phyloP scores from a whole-genome alignment of 2,113 vertebrate genomes.

The Pyxicephalus adspersus region DNA sequence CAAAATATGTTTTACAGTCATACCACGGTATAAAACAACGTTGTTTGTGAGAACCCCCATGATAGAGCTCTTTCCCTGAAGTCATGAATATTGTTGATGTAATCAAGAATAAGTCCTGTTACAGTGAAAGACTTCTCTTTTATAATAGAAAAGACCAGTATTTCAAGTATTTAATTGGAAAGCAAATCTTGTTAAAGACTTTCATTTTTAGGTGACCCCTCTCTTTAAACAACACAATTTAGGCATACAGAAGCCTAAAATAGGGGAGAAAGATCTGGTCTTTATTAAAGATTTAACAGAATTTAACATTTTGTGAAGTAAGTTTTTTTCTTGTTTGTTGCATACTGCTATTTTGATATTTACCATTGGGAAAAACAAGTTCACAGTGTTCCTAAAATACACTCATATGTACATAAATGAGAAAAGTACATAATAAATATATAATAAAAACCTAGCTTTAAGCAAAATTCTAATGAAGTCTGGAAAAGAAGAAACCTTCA shows the following conservation, averaged over 20 bases:
- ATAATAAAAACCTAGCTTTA: too few relatives aligned
- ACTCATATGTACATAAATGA: too few relatives aligned
- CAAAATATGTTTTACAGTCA: conserved; percentile 54
- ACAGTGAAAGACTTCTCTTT: conserved; percentile 40
- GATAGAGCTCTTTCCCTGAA: conserved; percentile 29
- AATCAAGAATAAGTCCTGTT: conserved; percentile 44
- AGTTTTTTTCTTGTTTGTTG: too few relatives aligned
- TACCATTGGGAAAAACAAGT: too few relatives aligned
- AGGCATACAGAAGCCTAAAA: not conserved
- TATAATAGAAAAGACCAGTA: conserved; percentile 31
- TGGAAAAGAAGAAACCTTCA: too few relatives aligned
- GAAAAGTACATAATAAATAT: too few relatives aligned
- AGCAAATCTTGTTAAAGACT: conserved; percentile 34
- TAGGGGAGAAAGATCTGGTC: not conserved
- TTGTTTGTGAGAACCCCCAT: conserved; percentile 43
- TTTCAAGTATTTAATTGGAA: conserved; percentile 41
- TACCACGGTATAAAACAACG: conserved; percentile 36
- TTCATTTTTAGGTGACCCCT: conserved; percentile 39
- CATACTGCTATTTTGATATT: too few relatives aligned
- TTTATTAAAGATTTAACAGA: conserved; percentile 14
- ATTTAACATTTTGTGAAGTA: not conserved
- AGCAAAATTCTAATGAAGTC: too few relatives aligned
- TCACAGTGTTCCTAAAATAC: too few relatives aligned
- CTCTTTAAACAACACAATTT: conserved; percentile 27
- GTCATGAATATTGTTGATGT: conserved; percentile 44